A percentile compares a stretch with the other conserved stretches of the same genome.
Conservation (phyloP, 2,888 invertebrate species). For the Ptychoptera contaminata region DNA sequence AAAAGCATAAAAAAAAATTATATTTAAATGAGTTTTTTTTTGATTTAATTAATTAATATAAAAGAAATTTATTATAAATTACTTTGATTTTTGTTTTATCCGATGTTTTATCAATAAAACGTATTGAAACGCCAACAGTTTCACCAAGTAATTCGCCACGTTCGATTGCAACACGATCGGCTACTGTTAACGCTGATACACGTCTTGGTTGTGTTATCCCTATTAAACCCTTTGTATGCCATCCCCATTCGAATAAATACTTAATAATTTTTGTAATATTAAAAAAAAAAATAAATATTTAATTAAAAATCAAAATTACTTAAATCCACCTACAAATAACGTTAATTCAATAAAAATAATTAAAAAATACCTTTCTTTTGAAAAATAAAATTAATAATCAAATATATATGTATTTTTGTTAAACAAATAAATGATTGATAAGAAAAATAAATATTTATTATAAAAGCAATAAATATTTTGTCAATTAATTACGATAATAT, state of each 20-base stretch:
- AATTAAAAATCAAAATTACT: neutral
- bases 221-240: slow-evolving; percentile 61
- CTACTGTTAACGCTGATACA: slow-evolving; percentile 77
- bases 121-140: slow-evolving; percentile 73
- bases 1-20: slow-evolving; percentile 3
- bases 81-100: slow-evolving; percentile 58
- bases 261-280: too few relatives aligned
- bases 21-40: neutral
- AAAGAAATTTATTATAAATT: slow-evolving; percentile 13
- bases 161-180: slow-evolving; percentile 79
- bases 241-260: slow-evolving; percentile 80
- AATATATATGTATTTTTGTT: too few relatives aligned
- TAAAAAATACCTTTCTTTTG: too few relatives aligned
- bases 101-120: slow-evolving; percentile 51
- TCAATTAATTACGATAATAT: too few relatives aligned
- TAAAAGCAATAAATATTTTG: too few relatives aligned
- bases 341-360: neutral
- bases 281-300: slow-evolving; percentile 4
- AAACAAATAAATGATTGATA: too few relatives aligned
- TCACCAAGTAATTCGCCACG: slow-evolving; percentile 58
- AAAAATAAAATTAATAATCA: too few relatives aligned
- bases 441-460: too few relatives aligned
- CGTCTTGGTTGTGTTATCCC: slow-evolving; percentile 87
- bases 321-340: neutral
- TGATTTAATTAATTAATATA: neutral